Evolutionary conservation across 1,140 invertebrate genomes (phyloP).

Genomic region (Meloidogyne floridensis): DNA sequence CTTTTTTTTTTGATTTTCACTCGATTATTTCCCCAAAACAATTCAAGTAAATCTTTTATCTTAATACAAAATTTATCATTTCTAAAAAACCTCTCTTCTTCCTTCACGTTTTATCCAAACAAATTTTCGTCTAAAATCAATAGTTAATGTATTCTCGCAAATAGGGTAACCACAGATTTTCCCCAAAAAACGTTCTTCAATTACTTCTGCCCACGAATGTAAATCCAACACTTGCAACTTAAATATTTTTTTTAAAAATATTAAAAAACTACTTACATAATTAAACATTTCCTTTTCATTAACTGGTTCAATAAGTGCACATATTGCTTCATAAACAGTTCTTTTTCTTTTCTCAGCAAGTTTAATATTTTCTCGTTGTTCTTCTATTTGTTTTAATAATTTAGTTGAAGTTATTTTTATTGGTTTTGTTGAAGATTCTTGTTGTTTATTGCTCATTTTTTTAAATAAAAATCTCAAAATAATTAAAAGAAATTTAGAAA

Average conservation of each 20-base stretch:
- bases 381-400: conserved; percentile 3
- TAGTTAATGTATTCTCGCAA: conserved; percentile 17
- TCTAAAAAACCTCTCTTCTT: background rate
- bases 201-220: conserved; percentile 32
- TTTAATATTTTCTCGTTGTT: background rate
- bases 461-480: too few species aligned
- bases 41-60: too few species aligned
- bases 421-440: background rate
- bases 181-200: conserved; percentile 40
- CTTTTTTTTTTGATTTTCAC: too few species aligned
- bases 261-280: conserved; percentile 14
- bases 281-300: conserved; percentile 16
- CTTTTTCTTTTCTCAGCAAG: conserved; percentile 8
- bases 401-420: background rate
- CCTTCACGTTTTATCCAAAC: conserved; percentile 8
- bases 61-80: too few species aligned
- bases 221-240: conserved; percentile 34
- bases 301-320: conserved; percentile 25
- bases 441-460: background rate
- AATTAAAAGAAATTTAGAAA: too few species aligned
- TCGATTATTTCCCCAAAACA: too few species aligned
- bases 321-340: conserved; percentile 26
- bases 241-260: conserved; percentile 3
- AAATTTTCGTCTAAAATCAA: conserved; percentile 27
- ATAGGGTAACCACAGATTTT: conserved; percentile 29